phyloP scores from a whole-genome alignment of 2,888 invertebrate genomes.

The Dorcus parallelipipedus region DNA sequence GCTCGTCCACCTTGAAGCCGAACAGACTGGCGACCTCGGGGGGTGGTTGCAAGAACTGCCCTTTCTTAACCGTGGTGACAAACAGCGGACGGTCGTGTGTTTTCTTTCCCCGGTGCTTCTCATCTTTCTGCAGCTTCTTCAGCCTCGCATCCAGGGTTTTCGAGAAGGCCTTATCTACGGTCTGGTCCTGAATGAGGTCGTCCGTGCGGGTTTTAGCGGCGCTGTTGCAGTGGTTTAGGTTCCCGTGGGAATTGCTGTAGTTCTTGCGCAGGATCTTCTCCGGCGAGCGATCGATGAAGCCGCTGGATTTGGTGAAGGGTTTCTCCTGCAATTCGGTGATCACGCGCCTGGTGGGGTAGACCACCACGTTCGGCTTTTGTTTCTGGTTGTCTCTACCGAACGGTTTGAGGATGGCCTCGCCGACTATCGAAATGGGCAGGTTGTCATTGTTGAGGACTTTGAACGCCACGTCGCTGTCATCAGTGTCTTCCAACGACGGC shows the following conservation, averaged over 20 bases:
- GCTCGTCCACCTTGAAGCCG: conserved; percentile 49
- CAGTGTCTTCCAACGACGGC: conserved; percentile 32
- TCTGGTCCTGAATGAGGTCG: conserved; percentile 25
- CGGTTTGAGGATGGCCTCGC: conserved; percentile 44
- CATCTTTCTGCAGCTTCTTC: conserved; percentile 64
- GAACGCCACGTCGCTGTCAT: conserved; percentile 45
- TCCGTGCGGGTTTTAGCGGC: conserved; percentile 40
- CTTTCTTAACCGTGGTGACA: conserved; percentile 76
- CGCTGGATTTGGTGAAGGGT: conserved; percentile 43
- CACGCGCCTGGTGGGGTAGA: conserved; percentile 53
- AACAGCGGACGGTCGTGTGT: conserved; percentile 48
- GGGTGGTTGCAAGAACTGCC: conserved; percentile 75
- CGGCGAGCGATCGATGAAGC: conserved; percentile 30
- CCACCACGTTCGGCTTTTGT: conserved; percentile 55
- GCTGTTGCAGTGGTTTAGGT: conserved; percentile 42
- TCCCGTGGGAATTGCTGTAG: conserved; percentile 49
- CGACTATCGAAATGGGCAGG: conserved; percentile 41
- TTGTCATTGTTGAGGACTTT: conserved; percentile 48
- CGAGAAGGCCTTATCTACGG: conserved; percentile 58
- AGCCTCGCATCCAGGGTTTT: conserved; percentile 71
- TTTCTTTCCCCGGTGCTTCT: conserved; percentile 19
- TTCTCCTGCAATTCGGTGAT: conserved; percentile 39
- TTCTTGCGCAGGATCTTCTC: conserved; percentile 42
- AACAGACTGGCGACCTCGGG: conserved; percentile 66
- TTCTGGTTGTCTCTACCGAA: conserved; percentile 42